phyloP scores from a whole-genome alignment of 2,797 vertebrate species.

The Coregonus ussuriensis region DNA sequence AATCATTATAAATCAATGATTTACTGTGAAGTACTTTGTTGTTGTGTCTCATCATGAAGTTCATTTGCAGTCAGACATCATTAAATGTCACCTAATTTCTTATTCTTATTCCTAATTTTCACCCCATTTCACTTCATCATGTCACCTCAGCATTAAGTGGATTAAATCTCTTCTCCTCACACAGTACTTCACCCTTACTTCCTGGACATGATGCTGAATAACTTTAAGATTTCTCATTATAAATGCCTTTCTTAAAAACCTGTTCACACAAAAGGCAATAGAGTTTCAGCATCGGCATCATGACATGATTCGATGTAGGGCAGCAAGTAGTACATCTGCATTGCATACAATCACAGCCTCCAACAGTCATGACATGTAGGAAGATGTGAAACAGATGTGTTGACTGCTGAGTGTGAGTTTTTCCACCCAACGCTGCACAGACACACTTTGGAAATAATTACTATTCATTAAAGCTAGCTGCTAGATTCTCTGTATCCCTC shows the following conservation, averaged over 20 bases:
- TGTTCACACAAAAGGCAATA: neutral
- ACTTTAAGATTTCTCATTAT: neutral
- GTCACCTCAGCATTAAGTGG: neutral
- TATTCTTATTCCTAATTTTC: neutral
- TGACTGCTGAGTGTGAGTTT: constrained; percentile 7
- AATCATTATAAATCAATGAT: neutral
- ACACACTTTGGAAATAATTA: constrained; percentile 50
- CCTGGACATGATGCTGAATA: neutral
- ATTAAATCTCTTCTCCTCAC: neutral
- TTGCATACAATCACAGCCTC: neutral
- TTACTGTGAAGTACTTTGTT: neutral
- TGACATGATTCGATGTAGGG: neutral
- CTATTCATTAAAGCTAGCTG: constrained; percentile 55
- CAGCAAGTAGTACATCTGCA: neutral
- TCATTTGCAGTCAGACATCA: too few relatives aligned
- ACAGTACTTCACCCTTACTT: neutral
- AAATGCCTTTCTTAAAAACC: neutral
- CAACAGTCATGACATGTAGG: neutral
- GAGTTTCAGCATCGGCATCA: neutral
- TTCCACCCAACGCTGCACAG: constrained; percentile 11
- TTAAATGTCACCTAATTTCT: neutral
- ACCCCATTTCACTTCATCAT: neutral
- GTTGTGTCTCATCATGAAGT: neutral
- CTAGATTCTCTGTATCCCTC: constrained; percentile 19
- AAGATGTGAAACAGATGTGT: too few relatives aligned